Percentiles rank a stretch among this genome's conserved stretches.
Evolutionary conservation across 2,888 invertebrate species (phyloP).

Genomic region (Drosophila rellima): DNA sequence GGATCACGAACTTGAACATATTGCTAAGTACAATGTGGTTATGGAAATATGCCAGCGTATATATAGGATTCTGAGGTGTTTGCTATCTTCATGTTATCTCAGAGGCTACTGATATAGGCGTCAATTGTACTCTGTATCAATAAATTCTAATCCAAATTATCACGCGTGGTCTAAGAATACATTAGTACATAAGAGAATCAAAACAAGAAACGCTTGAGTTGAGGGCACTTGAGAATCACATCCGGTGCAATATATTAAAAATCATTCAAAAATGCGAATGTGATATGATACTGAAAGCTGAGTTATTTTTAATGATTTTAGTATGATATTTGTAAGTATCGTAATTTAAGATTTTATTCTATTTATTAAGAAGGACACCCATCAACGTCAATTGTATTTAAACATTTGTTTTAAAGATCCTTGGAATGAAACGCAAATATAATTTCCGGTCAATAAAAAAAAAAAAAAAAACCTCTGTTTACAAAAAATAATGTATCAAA

Average conservation of each 20-base stretch:
- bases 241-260: background rate
- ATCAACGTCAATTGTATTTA: no score
- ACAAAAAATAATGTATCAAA: no score
- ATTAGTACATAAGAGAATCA: background rate
- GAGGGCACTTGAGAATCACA: conserved; percentile 2
- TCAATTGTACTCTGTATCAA: background rate
- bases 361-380: no score
- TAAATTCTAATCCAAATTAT: conserved; percentile 1
- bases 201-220: background rate
- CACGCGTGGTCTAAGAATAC: background rate
- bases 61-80: conserved; percentile 18
- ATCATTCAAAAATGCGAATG: background rate
- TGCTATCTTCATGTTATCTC: conserved; percentile 12
- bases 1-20: conserved; percentile 74
- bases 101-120: background rate
- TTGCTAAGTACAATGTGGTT: conserved; percentile 31
- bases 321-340: no score
- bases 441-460: no score
- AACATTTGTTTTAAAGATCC: no score
- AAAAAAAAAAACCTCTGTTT: no score
- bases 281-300: background rate
- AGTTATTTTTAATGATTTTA: background rate
- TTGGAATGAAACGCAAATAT: no score
- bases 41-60: conserved; percentile 29
- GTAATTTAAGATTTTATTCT: no score